Percentiles rank a stretch among this genome's conserved stretches.
These are phyloP conservation scores for Danio tinwini DNA, from an alignment of 2,797 vertebrate genomes.

Conservation along the genomic window DNA sequence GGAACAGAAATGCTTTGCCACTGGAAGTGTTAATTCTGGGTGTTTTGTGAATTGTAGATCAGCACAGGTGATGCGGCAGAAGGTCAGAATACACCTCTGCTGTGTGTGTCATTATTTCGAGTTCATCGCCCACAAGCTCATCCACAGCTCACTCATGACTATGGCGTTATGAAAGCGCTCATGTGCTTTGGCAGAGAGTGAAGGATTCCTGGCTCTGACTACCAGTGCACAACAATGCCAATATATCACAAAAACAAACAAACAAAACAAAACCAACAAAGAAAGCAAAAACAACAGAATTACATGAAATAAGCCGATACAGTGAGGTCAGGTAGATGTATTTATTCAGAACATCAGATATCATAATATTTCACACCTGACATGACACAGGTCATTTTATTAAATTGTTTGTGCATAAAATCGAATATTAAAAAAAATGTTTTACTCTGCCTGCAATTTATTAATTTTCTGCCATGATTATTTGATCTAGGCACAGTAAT, in stretches of 20 bases:
- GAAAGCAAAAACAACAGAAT: neutral
- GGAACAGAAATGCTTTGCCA: neutral
- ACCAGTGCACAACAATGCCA: slow-evolving; percentile 25
- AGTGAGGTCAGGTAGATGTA: slow-evolving; percentile 2
- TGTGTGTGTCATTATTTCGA: slow-evolving; percentile 50
- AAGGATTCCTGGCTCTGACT: slow-evolving; percentile 48
- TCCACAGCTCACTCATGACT: slow-evolving; percentile 47
- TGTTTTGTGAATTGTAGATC: slow-evolving; percentile 40
- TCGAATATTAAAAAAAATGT: no score
- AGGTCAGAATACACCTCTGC: slow-evolving; percentile 59
- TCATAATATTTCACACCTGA: neutral
- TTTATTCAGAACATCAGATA: neutral
- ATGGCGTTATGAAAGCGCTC: slow-evolving; percentile 49
- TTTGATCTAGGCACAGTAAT: no score
- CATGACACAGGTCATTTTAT: neutral
- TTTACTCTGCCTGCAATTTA: no score
- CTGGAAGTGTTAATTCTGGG: neutral
- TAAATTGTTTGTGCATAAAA: neutral
- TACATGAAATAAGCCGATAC: slow-evolving; percentile 17
- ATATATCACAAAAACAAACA: slow-evolving; percentile 24
- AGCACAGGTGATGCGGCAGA: slow-evolving; percentile 50
- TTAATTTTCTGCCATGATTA: no score
- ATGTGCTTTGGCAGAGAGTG: slow-evolving; percentile 40
- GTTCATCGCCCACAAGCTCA: slow-evolving; percentile 46
- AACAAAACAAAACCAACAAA: neutral